Evolutionary conservation across 2,797 vertebrate genomes (phyloP), one percentile per base, ranked within the genome.

Genomic region (Balearica regulorum): DNA sequence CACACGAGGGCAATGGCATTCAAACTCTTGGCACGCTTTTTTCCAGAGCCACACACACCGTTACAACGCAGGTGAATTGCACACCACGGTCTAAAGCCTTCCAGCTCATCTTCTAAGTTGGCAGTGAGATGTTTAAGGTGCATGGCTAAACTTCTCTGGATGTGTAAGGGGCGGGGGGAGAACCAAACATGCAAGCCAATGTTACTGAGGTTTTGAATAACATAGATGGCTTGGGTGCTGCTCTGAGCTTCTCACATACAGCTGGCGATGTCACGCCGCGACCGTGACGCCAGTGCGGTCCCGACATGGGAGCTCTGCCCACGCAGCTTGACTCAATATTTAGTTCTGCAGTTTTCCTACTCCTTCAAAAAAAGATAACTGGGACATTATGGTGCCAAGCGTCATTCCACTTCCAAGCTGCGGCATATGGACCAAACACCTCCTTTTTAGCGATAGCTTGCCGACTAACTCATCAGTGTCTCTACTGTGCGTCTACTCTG

Each of bases 381-480:
- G 95, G 95, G 93, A 86, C 80, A 46, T 61, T 26, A 31, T 3
- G 37, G 69, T 90, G 82, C 91, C 83, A 89, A 96, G 72, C 37
- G 90, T 78, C 92, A 92, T 64, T 62, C 72, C 16, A 37, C 31
- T 90, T 84, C 68, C 55, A 87, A 70, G 66, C 46, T 91, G 73
- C 53, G 87, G 76, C 89, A 83, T 86, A 88, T 66, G 91, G 75
- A 71, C 58, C 72, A 83, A 90, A 94, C 91, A 94, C 78, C 54
- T 92, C 86, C 35, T 69, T 87, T 73, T 80, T 25, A 68, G 89
- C 0, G 2, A 22, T 21, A 83, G 70, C 53, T 70, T 66, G 66
- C 24, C 13, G 0, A 44, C 48, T 79, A 78, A 70, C 80, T 69
- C 13, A 0, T 49, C 82, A 20, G 31, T 16, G 41, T 37, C 71